Evolutionary conservation across 2,113 vertebrate species (phyloP).

Genomic region (Poicephalus gulielmi): DNA sequence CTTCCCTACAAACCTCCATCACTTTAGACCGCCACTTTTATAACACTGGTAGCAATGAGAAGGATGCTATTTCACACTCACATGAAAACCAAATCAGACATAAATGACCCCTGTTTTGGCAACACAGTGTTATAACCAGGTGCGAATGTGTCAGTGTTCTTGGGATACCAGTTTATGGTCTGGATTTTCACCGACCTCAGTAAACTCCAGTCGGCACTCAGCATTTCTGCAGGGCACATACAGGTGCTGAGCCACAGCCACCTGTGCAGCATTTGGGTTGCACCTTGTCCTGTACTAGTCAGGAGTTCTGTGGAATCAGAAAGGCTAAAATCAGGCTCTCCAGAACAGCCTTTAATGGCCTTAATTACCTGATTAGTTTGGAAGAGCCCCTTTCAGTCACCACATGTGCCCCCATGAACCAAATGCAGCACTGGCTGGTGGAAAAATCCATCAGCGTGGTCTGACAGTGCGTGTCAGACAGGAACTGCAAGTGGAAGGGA

Average conservation of each 20-base stretch:
- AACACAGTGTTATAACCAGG: accelerated
- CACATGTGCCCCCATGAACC: background rate
- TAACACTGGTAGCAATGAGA: background rate
- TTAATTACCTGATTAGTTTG: background rate
- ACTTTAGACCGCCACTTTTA: background rate
- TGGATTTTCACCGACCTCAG: background rate
- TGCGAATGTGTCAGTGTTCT: background rate
- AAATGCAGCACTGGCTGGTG: background rate
- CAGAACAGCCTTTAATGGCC: background rate
- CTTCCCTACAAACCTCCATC: background rate
- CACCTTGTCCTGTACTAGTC: background rate
- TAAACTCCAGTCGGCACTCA: background rate
- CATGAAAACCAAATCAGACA: background rate
- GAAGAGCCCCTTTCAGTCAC: background rate
- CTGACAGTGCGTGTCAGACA: too few species aligned
- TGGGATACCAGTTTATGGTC: background rate
- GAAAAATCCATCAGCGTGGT: accelerated
- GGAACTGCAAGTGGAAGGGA: background rate
- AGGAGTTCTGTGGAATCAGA: background rate
- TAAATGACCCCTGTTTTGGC: background rate
- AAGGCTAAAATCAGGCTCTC: background rate
- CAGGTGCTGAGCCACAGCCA: background rate
- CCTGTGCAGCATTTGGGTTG: background rate
- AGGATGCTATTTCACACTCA: background rate
- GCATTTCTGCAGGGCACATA: background rate